Percentiles rank a stretch among this genome's conserved stretches.
Evolutionary conservation across 2,113 vertebrate species (phyloP).

Genomic region (Misgurnus anguillicaudatus): DNA sequence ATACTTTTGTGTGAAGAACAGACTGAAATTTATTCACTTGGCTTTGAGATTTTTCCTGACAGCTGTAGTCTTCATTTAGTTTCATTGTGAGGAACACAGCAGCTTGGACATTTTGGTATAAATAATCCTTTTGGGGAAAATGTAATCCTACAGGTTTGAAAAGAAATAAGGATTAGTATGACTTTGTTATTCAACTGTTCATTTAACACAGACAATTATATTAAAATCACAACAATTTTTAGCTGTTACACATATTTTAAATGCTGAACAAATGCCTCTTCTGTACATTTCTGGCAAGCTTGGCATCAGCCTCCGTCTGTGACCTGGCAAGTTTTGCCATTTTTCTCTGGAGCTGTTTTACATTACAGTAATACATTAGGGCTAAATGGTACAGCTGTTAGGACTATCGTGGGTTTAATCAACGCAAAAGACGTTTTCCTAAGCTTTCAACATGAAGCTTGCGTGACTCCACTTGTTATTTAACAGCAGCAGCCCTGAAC

Average conservation of each 20-base stretch:
- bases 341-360: constrained; percentile 48
- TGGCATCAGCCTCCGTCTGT: constrained; percentile 10
- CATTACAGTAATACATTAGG: constrained; percentile 40
- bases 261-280: constrained; percentile 17
- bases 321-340: constrained; percentile 29
- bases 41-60: no score
- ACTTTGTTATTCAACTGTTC: no score
- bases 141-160: background rate
- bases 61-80: no score
- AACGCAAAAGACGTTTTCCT: constrained; percentile 49
- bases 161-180: background rate
- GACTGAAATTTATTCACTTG: no score
- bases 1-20: no score
- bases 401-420: constrained; percentile 59
- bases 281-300: constrained; percentile 1
- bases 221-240: background rate
- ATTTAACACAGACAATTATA: no score
- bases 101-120: background rate
- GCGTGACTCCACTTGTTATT: constrained; percentile 54
- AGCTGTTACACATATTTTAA: background rate
- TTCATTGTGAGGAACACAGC: background rate
- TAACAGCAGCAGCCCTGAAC: constrained; percentile 35
- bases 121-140: background rate
- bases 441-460: constrained; percentile 55
- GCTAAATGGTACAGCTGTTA: constrained; percentile 57